These are phyloP conservation scores for Octodonta nipae DNA, from an alignment of 2,888 invertebrate species.

Conservation along the genomic window DNA sequence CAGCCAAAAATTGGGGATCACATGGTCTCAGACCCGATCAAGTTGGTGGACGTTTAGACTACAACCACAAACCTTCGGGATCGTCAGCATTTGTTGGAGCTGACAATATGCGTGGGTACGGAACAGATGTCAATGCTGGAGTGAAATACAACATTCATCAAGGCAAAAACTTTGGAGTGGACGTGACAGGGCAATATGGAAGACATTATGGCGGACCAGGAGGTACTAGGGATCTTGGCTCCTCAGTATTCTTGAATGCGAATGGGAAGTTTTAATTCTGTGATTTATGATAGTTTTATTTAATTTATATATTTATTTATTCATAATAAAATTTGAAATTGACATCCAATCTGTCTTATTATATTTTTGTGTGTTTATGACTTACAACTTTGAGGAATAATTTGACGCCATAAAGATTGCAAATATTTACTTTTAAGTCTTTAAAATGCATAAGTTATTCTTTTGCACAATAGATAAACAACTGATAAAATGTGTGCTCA, in stretches of 20 bases:
- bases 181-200: slow-evolving; percentile 17
- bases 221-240: slow-evolving; percentile 16
- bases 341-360: too few species aligned
- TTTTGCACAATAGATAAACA: too few species aligned
- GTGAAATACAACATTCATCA: slow-evolving; percentile 16
- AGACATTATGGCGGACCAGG: slow-evolving; percentile 19
- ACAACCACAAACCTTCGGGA: slow-evolving; percentile 19
- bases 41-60: slow-evolving; percentile 20
- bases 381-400: too few species aligned
- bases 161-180: slow-evolving; percentile 16
- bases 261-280: slow-evolving; percentile 6
- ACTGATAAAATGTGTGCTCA: too few species aligned
- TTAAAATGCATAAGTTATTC: too few species aligned
- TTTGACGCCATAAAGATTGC: too few species aligned
- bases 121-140: slow-evolving; percentile 20
- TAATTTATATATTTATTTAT: too few species aligned
- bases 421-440: too few species aligned
- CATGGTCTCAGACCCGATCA: slow-evolving; percentile 18
- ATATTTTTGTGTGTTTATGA: too few species aligned
- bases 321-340: too few species aligned
- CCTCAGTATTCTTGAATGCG: slow-evolving; percentile 10
- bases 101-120: slow-evolving; percentile 16
- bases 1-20: slow-evolving; percentile 17
- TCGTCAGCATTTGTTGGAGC: slow-evolving; percentile 17
- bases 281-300: too few species aligned